Percentiles rank a stretch among this genome's conserved stretches.
Conservation (phyloP, 2,888 invertebrate genomes). For the Acleris sparsana region DNA sequence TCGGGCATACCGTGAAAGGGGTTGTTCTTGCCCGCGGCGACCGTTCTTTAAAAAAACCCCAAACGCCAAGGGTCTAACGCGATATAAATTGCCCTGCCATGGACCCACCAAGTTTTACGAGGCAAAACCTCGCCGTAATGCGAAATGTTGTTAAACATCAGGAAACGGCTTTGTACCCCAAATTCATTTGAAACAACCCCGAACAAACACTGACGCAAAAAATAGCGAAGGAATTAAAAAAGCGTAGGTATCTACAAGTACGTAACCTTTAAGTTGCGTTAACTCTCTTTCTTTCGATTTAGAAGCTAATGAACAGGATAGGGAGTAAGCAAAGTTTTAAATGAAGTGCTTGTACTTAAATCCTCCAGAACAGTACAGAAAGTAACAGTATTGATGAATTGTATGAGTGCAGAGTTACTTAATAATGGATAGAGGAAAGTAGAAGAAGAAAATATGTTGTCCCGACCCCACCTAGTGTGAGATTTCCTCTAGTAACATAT, state of each 20-base stretch:
- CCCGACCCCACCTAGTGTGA: too few species aligned
- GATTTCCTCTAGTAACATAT: too few species aligned
- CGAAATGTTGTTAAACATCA: conserved; percentile 48
- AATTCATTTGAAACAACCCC: conserved; percentile 30
- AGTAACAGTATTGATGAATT: too few species aligned
- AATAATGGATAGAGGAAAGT: too few species aligned
- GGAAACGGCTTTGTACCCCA: conserved; percentile 42
- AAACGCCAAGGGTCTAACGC: conserved; percentile 51
- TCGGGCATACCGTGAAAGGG: conserved; percentile 46
- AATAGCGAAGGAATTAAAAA: conserved; percentile 38
- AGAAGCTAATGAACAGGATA: too few species aligned
- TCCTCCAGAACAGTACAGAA: too few species aligned
- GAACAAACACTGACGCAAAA: conserved; percentile 17
- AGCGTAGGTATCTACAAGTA: conserved; percentile 2
- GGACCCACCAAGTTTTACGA: conserved; percentile 47
- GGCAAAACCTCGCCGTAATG: conserved; percentile 43
- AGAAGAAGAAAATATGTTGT: too few species aligned
- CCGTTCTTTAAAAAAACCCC: conserved; percentile 43
- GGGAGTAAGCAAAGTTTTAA: too few species aligned
- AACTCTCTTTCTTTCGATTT: too few species aligned
- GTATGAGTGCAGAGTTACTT: too few species aligned
- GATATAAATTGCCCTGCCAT: conserved; percentile 56
- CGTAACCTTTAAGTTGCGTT: too few species aligned
- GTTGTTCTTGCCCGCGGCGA: conserved; percentile 44
- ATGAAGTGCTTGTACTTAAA: too few species aligned